phyloP scores from a whole-genome alignment of 2,113 vertebrate species.

The Alethe diademata region DNA sequence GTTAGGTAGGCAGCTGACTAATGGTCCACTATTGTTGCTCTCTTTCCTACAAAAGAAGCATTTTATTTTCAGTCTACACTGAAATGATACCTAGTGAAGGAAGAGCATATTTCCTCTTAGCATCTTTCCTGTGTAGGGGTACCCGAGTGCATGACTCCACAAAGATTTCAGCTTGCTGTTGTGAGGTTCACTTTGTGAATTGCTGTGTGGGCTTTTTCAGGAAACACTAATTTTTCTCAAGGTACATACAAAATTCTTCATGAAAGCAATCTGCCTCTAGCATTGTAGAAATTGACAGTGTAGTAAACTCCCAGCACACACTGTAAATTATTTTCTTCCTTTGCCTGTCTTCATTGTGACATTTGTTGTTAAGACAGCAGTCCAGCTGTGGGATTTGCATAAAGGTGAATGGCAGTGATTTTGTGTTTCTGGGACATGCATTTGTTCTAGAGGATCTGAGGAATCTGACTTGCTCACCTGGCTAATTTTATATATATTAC shows the following conservation, averaged over 20 bases:
- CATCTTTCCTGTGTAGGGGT: neutral
- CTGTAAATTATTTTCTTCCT: neutral
- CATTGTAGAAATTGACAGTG: neutral
- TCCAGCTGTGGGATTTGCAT: neutral
- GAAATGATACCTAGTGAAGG: neutral
- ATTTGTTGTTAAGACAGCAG: neutral
- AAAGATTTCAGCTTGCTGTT: neutral
- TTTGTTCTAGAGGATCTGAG: neutral
- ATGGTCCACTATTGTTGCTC: neutral
- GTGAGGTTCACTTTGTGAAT: neutral
- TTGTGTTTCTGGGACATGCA: neutral
- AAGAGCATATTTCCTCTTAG: neutral
- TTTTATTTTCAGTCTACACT: neutral
- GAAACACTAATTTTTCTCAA: neutral
- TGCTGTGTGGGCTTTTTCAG: neutral
- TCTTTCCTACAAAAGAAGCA: neutral
- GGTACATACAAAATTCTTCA: neutral
- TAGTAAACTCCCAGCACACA: neutral
- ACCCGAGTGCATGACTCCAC: neutral
- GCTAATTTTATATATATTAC: neutral
- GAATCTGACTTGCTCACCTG: neutral
- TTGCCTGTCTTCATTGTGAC: neutral
- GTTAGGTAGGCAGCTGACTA: neutral
- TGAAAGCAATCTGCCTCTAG: neutral
- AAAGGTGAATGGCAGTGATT: neutral